A percentile compares a stretch with the other conserved stretches of the same genome.
Evolutionary conservation across 2,888 invertebrate species (phyloP).

Genomic region (Artemia sinica): DNA sequence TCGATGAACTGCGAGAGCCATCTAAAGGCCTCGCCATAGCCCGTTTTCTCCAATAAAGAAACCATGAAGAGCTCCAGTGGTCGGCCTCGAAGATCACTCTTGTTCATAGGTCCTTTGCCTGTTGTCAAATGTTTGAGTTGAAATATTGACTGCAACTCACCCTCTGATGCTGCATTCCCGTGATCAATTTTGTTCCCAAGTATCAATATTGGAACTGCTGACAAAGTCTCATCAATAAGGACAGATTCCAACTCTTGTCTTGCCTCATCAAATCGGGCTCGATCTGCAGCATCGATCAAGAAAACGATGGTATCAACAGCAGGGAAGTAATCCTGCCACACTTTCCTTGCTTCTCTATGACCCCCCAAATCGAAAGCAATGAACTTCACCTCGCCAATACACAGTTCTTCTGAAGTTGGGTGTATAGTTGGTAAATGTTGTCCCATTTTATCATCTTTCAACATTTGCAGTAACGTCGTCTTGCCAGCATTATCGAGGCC

Average conservation of each 20-base stretch:
- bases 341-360: constrained; percentile 38
- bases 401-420: constrained; percentile 42
- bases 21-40: constrained; percentile 42
- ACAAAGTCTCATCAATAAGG: constrained; percentile 38
- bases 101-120: constrained; percentile 34
- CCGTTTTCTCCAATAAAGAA: constrained; percentile 39
- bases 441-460: constrained; percentile 43
- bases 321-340: constrained; percentile 44
- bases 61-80: constrained; percentile 43
- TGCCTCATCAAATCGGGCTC: constrained; percentile 37
- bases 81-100: constrained; percentile 34
- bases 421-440: constrained; percentile 43
- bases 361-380: constrained; percentile 44
- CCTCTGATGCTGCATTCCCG: constrained; percentile 39
- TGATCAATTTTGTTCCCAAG: constrained; percentile 43
- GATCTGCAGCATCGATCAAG: constrained; percentile 38
- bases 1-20: constrained; percentile 38
- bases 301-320: constrained; percentile 43
- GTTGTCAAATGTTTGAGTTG: constrained; percentile 38
- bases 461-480: constrained; percentile 42
- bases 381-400: constrained; percentile 41
- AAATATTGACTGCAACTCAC: constrained; percentile 37
- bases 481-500: constrained; percentile 44
- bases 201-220: constrained; percentile 38
- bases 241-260: constrained; percentile 38